phyloP scores from a whole-genome alignment of 2,888 invertebrate species.

The Aproaerema taeniolella region DNA sequence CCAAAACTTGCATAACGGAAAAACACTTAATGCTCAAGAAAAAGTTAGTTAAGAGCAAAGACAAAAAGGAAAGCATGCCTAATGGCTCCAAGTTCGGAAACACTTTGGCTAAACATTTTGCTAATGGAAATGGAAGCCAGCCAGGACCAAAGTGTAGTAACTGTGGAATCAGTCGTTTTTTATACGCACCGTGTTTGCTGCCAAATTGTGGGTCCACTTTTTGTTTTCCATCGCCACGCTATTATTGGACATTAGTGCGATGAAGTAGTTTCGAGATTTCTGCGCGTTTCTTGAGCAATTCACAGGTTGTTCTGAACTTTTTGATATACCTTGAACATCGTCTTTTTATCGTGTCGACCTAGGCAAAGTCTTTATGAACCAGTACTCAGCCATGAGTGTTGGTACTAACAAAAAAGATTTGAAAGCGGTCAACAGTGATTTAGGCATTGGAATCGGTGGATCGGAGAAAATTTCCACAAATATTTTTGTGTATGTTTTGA shows the following conservation, averaged over 20 bases:
- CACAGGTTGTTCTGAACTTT: not conserved
- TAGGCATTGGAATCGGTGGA: too few relatives aligned
- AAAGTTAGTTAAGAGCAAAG: constrained; percentile 56
- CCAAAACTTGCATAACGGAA: constrained; percentile 36
- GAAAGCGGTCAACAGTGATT: too few relatives aligned
- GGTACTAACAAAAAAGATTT: too few relatives aligned
- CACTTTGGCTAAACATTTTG: constrained; percentile 74
- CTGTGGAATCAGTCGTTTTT: constrained; percentile 53
- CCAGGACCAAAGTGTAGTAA: constrained; percentile 43
- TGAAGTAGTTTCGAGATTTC: constrained; percentile 12
- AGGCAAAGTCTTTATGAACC: too few relatives aligned
- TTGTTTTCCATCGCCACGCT: constrained; percentile 21
- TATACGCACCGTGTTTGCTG: constrained; percentile 48
- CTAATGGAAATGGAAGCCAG: constrained; percentile 75
- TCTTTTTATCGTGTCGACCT: too few relatives aligned
- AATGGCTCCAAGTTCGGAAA: constrained; percentile 72
- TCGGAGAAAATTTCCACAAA: too few relatives aligned
- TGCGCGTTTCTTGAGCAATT: constrained; percentile 1
- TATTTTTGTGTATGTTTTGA: too few relatives aligned
- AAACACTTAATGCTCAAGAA: constrained; percentile 58
- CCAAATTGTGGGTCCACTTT: constrained; percentile 47
- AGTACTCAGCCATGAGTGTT: too few relatives aligned
- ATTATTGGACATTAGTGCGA: constrained; percentile 23
- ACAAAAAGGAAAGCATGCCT: constrained; percentile 61
- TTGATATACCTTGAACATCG: too few relatives aligned